A percentile compares a stretch with the other conserved stretches of the same genome.
phyloP scores from a whole-genome alignment of 64 coral and sea anemone genomes.

The Dendrophyllia cribrosa region DNA sequence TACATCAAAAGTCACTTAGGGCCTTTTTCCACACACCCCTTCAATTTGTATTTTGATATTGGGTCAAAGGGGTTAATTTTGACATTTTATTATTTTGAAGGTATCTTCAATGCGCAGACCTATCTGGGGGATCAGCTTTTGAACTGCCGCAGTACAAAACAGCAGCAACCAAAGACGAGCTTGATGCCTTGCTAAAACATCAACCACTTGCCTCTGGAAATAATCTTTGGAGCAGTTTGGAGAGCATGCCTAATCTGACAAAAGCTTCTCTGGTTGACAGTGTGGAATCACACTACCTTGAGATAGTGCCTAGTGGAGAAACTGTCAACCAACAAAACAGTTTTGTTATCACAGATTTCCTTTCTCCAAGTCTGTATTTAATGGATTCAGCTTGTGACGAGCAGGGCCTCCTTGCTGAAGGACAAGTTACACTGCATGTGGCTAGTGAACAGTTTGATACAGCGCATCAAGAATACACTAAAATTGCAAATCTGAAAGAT shows the following conservation, averaged over 20 bases:
- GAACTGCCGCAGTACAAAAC: constrained; percentile 39
- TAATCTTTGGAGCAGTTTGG: not conserved
- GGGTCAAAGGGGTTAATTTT: not conserved
- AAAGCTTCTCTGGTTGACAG: not conserved
- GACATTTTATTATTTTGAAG: constrained; percentile 3
- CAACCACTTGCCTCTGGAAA: not conserved
- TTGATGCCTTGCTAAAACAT: not conserved
- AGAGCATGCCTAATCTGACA: not conserved
- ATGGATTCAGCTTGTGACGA: not conserved
- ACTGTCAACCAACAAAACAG: not conserved
- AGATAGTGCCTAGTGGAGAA: not conserved
- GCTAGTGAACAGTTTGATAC: not conserved
- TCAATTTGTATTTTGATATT: not conserved
- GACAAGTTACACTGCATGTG: not conserved
- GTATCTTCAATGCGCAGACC: constrained; percentile 57
- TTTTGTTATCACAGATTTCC: not conserved
- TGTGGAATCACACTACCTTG: not conserved
- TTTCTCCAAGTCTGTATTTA: not conserved
- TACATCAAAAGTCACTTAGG: no score
- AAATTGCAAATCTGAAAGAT: not conserved
- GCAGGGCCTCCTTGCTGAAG: not conserved
- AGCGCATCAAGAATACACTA: not conserved
- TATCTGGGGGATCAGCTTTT: constrained; percentile 55
- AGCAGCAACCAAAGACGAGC: not conserved
- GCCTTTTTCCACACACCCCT: no score